Base-by-base conservation (phyloP, 1,140 invertebrate genomes). In the Drosophila triauraria region DNA sequence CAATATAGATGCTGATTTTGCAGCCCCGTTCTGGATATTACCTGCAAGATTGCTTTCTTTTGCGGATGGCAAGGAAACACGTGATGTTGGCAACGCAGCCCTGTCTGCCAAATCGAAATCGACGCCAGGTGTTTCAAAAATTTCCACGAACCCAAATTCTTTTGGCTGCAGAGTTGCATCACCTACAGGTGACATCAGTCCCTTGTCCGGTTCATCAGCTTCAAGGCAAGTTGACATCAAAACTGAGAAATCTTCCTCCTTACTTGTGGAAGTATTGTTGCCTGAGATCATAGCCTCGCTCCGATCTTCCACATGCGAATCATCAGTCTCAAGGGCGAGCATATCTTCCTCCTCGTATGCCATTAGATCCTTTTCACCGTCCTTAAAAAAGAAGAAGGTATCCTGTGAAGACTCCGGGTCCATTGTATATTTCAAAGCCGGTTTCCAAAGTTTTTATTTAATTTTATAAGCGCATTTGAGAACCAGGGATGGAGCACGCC, bases 401-500 rank as follows among this genome's bases (percentile, higher is more conserved):
- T 53, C 51, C 7, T 53, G 30, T 13, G 51, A 53, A 53, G 17
- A 38, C 17, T 23, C 17, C 1, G 20, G 56, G 25, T 32, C 32
- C 58, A 54, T 23, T 7, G 10, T 23, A 5, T 12, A 10, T 35
- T 35, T 20, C 1, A 38, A 30, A 27, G 2, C 1, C 2, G 32
- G 13, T n/a, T 23, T 32, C 1, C 12, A 32, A 32, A 17, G n/a
- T 35, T 23, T 32, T 1, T 32, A 9, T 54, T 61, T 2, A 3
- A 10, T 46, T 13, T 42, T 20, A 15, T 42, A 40, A 8, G 23
- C 3, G 23, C 9, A 9, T 0, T 30, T 15, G 2, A 23, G 5
- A 17, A 23, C 25, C 13, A 63, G 61, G 61, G 61, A 43, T 64
- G 61, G 56, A 43, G 1, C 15, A 42, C 3, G 9, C 6, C 8